Percentiles rank a stretch among this genome's conserved stretches.
Conservation (phyloP, 1,140 invertebrate genomes). For the Diachasmimorpha longicaudata region DNA sequence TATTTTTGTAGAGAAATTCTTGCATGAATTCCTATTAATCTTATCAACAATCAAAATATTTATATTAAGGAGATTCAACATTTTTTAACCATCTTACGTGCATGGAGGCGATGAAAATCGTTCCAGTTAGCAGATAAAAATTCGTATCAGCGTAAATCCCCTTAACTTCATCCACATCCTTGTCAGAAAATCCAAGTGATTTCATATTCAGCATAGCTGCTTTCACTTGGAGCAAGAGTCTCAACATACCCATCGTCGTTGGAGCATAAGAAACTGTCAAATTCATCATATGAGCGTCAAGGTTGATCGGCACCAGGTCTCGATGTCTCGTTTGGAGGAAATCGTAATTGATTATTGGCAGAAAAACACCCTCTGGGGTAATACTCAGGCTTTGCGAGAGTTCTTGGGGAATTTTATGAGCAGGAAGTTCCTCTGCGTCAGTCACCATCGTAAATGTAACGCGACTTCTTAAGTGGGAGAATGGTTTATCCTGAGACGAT, state of each 20-base stretch:
- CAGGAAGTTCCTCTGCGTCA: constrained; percentile 68
- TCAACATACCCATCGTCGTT: constrained; percentile 72
- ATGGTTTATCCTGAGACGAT: constrained; percentile 38
- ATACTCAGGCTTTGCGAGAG: constrained; percentile 66
- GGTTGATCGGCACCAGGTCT: constrained; percentile 73
- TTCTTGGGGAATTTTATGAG: constrained; percentile 68
- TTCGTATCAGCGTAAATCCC: constrained; percentile 96
- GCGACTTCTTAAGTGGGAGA: constrained; percentile 69
- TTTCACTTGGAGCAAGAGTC: constrained; percentile 81
- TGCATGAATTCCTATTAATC: too few relatives aligned
- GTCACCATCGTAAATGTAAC: constrained; percentile 71
- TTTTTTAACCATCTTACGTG: constrained; percentile 75
- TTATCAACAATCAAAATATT: too few relatives aligned
- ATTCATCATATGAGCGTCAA: constrained; percentile 65
- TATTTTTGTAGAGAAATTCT: too few relatives aligned
- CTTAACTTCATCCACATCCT: constrained; percentile 97
- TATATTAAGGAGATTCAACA: too few relatives aligned
- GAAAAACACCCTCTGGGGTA: constrained; percentile 71
- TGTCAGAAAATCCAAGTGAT: constrained; percentile 84
- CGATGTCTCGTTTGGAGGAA: constrained; percentile 78
- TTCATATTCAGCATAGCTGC: constrained; percentile 77
- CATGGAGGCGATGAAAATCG: constrained; percentile 89
- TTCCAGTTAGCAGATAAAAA: constrained; percentile 88
- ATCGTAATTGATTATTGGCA: constrained; percentile 85
- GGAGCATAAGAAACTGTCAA: constrained; percentile 70